A percentile compares a stretch with the other conserved stretches of the same genome.
Evolutionary conservation across 2,113 vertebrate species (phyloP).

Genomic region (Apteryx mantelli): DNA sequence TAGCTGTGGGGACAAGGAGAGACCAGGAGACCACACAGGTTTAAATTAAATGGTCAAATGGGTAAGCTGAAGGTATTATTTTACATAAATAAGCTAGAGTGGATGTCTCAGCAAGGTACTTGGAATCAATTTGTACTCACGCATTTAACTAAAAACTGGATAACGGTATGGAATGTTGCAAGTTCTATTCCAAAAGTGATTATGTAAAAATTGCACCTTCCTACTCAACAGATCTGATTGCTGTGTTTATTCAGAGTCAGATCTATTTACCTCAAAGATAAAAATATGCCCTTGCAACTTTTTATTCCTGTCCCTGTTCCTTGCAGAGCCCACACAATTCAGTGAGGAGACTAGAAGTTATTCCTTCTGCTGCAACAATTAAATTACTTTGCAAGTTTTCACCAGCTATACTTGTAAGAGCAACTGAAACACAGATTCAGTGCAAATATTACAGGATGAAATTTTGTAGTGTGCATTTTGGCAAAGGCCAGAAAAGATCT

Average conservation of each 20-base stretch:
- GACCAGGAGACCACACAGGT: neutral
- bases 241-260: constrained; percentile 26
- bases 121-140: neutral
- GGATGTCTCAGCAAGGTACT: neutral
- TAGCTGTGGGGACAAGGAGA: neutral
- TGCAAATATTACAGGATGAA: neutral
- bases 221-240: constrained; percentile 57
- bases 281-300: constrained; percentile 28
- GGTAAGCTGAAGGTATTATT: neutral
- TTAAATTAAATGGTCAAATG: neutral
- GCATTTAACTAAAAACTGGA: neutral
- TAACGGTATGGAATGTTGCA: neutral
- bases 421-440: neutral
- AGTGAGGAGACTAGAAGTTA: neutral
- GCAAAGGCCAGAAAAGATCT: neutral
- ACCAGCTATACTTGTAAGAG: neutral
- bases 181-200: constrained; percentile 32
- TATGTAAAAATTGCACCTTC: constrained; percentile 60
- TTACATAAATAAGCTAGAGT: neutral
- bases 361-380: neutral
- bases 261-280: constrained; percentile 40
- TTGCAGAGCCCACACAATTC: constrained; percentile 16
- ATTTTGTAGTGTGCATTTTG: neutral
- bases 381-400: neutral
- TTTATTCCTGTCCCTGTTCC: constrained; percentile 23